Conservation (phyloP, 2,113 vertebrate species). For the Pheucticus melanocephalus region DNA sequence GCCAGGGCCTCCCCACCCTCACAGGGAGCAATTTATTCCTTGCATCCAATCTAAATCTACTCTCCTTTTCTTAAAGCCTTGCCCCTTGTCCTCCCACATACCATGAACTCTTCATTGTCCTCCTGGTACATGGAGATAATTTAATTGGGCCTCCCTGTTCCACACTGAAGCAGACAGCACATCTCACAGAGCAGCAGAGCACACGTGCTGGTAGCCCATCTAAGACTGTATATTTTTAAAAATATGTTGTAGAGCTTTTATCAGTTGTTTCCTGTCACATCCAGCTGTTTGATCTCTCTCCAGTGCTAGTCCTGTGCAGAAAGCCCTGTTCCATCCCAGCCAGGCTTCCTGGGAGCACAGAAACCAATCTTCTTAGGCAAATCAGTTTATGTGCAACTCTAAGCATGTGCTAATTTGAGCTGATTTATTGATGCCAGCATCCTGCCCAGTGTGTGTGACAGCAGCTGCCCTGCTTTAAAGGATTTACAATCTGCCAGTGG, state of each 20-base stretch:
- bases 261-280: background rate
- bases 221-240: background rate
- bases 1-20: fast-evolving
- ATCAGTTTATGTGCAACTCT: background rate
- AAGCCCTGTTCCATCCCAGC: background rate
- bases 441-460: background rate
- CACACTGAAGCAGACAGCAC: background rate
- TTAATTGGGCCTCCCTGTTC: background rate
- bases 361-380: background rate
- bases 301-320: background rate
- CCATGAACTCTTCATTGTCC: background rate
- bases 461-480: background rate
- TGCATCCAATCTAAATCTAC: background rate
- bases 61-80: background rate
- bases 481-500: background rate
- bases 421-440: background rate
- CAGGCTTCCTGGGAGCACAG: background rate
- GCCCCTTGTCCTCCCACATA: background rate
- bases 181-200: background rate
- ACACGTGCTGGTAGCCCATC: too few relatives aligned
- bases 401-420: background rate
- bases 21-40: background rate
- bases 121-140: background rate
- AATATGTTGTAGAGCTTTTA: background rate
- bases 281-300: background rate